phyloP scores from a whole-genome alignment of 2,888 invertebrate species.

The Microctonus hyperodae region DNA sequence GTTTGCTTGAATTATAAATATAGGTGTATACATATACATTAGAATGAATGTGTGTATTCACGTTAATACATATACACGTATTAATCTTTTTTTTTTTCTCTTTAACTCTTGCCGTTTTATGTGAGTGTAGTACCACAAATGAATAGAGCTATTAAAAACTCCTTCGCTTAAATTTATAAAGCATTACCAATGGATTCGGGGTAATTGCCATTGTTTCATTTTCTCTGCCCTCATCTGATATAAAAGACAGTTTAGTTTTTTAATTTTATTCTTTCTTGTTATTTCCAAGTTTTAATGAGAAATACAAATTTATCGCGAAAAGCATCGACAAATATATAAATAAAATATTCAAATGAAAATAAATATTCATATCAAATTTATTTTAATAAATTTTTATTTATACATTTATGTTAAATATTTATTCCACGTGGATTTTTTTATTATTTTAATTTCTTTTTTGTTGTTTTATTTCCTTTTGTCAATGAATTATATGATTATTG shows the following conservation, averaged over 20 bases:
- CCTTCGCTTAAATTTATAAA: constrained; percentile 4
- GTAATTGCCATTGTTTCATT: constrained; percentile 11
- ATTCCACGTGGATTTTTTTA: too few species aligned
- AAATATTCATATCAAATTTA: too few species aligned
- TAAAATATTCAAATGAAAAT: too few species aligned
- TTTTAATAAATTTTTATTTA: too few species aligned
- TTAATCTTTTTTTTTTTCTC: too few species aligned
- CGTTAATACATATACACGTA: background rate
- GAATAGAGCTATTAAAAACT: constrained; percentile 30
- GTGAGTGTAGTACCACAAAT: constrained; percentile 10
- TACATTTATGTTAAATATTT: too few species aligned
- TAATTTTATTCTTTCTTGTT: background rate
- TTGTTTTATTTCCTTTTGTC: too few species aligned
- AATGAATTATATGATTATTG: too few species aligned
- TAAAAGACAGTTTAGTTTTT: background rate
- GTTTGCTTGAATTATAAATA: constrained; percentile 12
- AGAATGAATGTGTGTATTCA: background rate
- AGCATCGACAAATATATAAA: too few species aligned
- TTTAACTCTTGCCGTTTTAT: background rate
- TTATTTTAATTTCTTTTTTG: too few species aligned
- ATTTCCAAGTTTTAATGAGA: background rate
- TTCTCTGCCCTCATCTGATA: constrained; percentile 1
- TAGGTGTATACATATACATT: constrained; percentile 2
- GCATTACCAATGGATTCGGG: constrained; percentile 3
- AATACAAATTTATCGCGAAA: background rate